These are phyloP conservation scores for Corythornis cristatus DNA, from an alignment of 2,113 vertebrate species.

Conservation along the genomic window DNA sequence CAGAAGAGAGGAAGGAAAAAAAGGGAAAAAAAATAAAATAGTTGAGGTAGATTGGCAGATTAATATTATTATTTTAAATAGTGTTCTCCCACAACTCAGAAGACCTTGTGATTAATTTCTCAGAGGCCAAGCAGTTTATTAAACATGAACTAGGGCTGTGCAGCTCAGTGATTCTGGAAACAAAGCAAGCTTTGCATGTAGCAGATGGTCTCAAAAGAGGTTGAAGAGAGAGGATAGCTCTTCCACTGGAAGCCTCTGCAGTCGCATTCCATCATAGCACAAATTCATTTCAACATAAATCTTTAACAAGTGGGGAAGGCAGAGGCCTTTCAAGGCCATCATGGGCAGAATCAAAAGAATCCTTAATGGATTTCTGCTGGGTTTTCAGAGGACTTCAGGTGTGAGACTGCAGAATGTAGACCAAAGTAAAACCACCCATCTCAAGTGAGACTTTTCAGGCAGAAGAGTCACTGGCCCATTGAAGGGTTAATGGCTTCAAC, in stretches of 20 bases:
- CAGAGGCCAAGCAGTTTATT: background rate
- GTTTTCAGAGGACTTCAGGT: background rate
- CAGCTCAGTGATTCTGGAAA: background rate
- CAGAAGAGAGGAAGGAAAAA: background rate
- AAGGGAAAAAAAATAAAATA: background rate
- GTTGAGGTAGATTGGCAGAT: background rate
- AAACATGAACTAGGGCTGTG: background rate
- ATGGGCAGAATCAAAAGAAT: background rate
- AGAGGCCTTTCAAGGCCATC: background rate
- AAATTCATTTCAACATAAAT: slow-evolving; percentile 5
- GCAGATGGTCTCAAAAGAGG: background rate
- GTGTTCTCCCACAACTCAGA: background rate
- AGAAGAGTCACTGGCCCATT: background rate
- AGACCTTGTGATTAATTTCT: background rate
- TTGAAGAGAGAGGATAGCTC: background rate
- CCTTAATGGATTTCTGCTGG: background rate
- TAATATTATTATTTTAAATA: background rate
- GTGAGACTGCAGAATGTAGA: background rate
- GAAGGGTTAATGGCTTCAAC: background rate
- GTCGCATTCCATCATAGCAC: background rate
- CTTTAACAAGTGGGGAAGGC: background rate
- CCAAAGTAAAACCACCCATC: background rate
- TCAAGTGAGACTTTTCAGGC: too few species aligned
- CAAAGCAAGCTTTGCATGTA: background rate
- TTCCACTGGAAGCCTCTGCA: background rate